A percentile compares a stretch with the other conserved stretches of the same genome.
phyloP scores from a whole-genome alignment of 2,113 vertebrate genomes.

The Entomyzon cyanotis region DNA sequence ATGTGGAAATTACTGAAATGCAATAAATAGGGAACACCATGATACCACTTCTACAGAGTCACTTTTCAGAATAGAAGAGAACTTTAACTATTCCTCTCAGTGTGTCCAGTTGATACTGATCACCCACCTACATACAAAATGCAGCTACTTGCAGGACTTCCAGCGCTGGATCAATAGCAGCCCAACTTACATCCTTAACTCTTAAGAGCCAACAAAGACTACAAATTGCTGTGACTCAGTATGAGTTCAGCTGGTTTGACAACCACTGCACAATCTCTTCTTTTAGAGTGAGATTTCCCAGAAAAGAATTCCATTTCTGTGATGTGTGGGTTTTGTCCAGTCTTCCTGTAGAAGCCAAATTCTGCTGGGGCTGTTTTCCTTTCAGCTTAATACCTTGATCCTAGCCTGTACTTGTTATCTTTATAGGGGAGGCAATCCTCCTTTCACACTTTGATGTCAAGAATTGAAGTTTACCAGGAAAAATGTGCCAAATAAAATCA shows the following conservation, averaged over 20 bases:
- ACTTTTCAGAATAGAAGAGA: conserved; percentile 46
- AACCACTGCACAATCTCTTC: conserved; percentile 6
- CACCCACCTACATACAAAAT: conserved; percentile 9
- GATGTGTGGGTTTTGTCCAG: not conserved
- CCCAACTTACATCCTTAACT: conserved; percentile 46
- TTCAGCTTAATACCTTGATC: not conserved
- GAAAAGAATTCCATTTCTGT: conserved; percentile 6
- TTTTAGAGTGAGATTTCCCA: conserved; percentile 30
- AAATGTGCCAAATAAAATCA: not conserved
- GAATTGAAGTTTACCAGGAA: not conserved
- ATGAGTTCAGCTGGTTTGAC: conserved; percentile 39
- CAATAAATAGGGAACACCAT: conserved; percentile 27
- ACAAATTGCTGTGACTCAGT: conserved; percentile 56
- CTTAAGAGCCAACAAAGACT: conserved; percentile 44
- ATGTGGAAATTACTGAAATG: conserved; percentile 31
- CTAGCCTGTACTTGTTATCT: not conserved
- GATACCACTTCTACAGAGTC: conserved; percentile 45
- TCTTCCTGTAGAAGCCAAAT: not conserved
- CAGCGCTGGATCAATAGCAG: conserved; percentile 55
- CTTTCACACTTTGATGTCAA: not conserved
- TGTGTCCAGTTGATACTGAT: conserved; percentile 51
- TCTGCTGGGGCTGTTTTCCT: not conserved
- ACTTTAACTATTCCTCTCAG: conserved; percentile 41
- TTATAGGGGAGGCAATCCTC: not conserved
- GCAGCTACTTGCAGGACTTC: conserved; percentile 1